A percentile compares a stretch with the other conserved stretches of the same genome.
Conservation (phyloP, 2,888 invertebrate species). For the Plutella xylostella region DNA sequence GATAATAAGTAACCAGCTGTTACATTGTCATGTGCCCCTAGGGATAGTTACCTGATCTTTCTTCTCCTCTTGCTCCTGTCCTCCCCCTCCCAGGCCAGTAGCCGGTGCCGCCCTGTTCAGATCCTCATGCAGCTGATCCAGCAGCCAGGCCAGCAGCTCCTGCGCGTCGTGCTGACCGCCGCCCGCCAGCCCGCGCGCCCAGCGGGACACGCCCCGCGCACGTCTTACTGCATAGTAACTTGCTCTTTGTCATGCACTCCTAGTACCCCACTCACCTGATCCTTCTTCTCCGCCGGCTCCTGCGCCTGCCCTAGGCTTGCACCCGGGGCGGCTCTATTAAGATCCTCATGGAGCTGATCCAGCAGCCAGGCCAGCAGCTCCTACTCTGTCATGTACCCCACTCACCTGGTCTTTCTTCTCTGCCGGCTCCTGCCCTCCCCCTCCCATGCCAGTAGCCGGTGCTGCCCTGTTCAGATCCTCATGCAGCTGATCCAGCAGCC, state of each 20-base stretch:
- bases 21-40: too few relatives aligned
- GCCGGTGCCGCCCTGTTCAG: constrained; percentile 71
- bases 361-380: constrained; percentile 92
- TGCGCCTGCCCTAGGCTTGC: constrained; percentile 8
- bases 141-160: constrained; percentile 90
- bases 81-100: background rate
- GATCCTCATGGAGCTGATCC: constrained; percentile 92
- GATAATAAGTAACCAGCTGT: too few relatives aligned
- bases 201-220: constrained; percentile 86
- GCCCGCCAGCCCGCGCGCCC: constrained; percentile 87
- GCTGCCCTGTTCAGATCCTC: constrained; percentile 85
- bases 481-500: constrained; percentile 91
- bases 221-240: constrained; percentile 21
- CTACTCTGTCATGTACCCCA: constrained; percentile 93
- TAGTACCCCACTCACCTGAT: background rate
- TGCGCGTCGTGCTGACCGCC: constrained; percentile 96
- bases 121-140: constrained; percentile 94
- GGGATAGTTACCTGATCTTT: background rate
- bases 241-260: background rate
- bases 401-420: constrained; percentile 28
- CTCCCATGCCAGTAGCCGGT: constrained; percentile 27
- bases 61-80: background rate
- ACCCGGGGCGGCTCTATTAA: constrained; percentile 70
- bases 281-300: constrained; percentile 24
- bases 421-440: constrained; percentile 48